A percentile compares a stretch with the other conserved stretches of the same genome.
Conservation (phyloP, 2,113 vertebrate genomes). For the Sapajus apella region DNA sequence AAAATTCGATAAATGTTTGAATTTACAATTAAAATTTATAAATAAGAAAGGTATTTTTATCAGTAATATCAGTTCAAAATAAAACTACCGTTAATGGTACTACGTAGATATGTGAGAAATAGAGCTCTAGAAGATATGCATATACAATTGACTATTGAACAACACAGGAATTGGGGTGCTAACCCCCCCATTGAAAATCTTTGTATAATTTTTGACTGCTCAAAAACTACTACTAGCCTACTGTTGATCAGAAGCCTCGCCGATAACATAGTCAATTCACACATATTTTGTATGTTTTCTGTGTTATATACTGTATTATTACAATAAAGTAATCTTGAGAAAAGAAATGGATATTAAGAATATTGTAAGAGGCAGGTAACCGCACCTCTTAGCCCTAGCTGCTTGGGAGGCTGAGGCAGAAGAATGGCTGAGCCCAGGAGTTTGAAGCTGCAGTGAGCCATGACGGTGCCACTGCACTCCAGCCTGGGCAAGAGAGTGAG, state of each 20-base stretch:
- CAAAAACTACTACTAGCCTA: not conserved
- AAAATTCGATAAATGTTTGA: not conserved
- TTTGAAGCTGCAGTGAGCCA: not conserved
- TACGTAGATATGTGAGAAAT: not conserved
- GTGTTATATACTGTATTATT: not conserved
- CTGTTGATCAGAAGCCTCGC: not conserved
- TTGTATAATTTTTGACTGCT: not conserved
- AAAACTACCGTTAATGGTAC: not conserved
- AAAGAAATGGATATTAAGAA: not conserved
- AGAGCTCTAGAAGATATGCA: not conserved
- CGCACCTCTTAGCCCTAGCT: not conserved
- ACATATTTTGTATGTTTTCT: not conserved
- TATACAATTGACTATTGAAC: not conserved
- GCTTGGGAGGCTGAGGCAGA: not conserved
- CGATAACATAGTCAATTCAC: not conserved
- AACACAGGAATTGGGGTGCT: not conserved
- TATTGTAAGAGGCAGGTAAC: not conserved
- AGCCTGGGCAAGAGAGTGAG: not conserved
- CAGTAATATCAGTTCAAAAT: not conserved
- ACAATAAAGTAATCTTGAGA: not conserved
- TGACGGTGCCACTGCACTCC: no score
- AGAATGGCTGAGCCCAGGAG: not conserved
- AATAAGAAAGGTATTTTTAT: not conserved
- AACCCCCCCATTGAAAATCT: not conserved
- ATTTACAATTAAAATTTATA: constrained; percentile 1